Conservation (phyloP, 2,797 vertebrate genomes). For the Rhodeus uyekii region DNA sequence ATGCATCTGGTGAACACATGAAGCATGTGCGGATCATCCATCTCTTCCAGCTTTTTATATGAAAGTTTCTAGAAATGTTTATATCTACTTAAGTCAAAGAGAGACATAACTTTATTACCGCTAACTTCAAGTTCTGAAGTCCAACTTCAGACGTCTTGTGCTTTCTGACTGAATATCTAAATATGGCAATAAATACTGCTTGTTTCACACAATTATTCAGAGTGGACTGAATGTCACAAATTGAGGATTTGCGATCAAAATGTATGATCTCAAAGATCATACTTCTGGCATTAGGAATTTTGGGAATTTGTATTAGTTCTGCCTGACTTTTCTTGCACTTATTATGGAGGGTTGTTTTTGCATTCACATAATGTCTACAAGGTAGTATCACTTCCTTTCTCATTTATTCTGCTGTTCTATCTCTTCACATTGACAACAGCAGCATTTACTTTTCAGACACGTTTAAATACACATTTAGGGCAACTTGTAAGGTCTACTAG, state of each 20-base stretch:
- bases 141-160: slow-evolving; percentile 43
- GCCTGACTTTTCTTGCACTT: background rate
- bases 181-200: background rate
- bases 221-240: background rate
- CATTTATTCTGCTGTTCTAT: background rate
- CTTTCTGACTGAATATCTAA: background rate
- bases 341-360: background rate
- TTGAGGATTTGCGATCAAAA: background rate
- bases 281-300: background rate
- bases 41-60: slow-evolving; percentile 28
- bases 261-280: background rate
- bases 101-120: slow-evolving; percentile 57
- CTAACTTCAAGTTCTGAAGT: no score
- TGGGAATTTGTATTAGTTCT: background rate
- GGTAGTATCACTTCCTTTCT: background rate
- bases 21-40: background rate
- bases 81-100: slow-evolving; percentile 49
- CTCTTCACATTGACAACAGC: background rate
- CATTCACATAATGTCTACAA: background rate
- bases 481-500: background rate
- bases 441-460: background rate
- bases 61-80: slow-evolving; percentile 30
- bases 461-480: slow-evolving; percentile 11
- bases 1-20: slow-evolving; percentile 27
- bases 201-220: background rate